Percentiles rank a stretch among this genome's conserved stretches.
phyloP scores from a whole-genome alignment of 2,888 invertebrate genomes.

The Lomographa bimaculata region DNA sequence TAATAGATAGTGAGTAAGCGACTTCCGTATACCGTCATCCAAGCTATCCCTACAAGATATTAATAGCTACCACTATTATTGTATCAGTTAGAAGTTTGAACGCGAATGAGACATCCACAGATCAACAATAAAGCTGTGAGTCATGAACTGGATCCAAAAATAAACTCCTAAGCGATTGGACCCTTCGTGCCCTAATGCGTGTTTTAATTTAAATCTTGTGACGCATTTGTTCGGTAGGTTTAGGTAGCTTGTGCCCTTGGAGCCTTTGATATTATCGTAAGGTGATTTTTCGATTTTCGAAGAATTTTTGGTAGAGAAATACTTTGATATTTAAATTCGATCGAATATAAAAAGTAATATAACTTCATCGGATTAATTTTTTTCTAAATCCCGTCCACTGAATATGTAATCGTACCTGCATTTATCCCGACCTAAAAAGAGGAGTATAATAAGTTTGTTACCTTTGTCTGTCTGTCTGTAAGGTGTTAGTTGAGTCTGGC shows the following conservation, averaged over 20 bases:
- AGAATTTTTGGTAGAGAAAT: too few species aligned
- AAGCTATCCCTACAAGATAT: slow-evolving; percentile 9
- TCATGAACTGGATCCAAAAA: slow-evolving; percentile 28
- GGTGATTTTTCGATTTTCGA: slow-evolving; percentile 4
- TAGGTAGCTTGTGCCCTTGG: slow-evolving; percentile 3
- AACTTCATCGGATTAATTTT: too few species aligned
- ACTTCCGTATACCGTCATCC: slow-evolving; percentile 11
- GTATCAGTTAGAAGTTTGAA: slow-evolving; percentile 10
- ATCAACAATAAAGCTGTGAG: slow-evolving; percentile 30
- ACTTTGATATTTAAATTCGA: too few species aligned
- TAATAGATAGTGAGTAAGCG: too few species aligned
- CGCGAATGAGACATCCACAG: slow-evolving; percentile 25
- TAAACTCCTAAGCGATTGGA: slow-evolving; percentile 23
- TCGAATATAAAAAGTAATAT: too few species aligned
- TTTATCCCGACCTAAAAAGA: too few species aligned
- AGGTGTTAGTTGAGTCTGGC: too few species aligned
- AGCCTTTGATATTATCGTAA: slow-evolving; percentile 1
- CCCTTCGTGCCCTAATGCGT: slow-evolving; percentile 13
- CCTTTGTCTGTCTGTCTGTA: too few species aligned
- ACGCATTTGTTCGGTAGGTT: slow-evolving; percentile 8
- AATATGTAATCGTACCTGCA: too few species aligned
- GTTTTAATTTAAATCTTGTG: slow-evolving; percentile 17
- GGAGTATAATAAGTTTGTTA: too few species aligned
- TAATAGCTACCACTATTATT: slow-evolving; percentile 16
- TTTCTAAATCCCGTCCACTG: too few species aligned